phyloP scores from a whole-genome alignment of 2,888 invertebrate genomes.

The Archips crataeganus region DNA sequence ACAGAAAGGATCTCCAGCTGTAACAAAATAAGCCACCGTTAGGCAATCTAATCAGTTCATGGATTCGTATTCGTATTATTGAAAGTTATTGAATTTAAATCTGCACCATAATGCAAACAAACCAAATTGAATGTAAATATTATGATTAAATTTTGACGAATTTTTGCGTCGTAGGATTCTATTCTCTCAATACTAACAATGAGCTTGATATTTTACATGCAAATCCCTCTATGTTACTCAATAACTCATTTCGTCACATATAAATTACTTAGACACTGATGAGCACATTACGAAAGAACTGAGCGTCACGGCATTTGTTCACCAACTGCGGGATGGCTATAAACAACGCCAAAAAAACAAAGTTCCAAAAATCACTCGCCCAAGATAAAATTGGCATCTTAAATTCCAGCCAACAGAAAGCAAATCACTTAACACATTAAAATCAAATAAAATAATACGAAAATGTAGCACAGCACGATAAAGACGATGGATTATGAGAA shows the following conservation, averaged over 20 bases:
- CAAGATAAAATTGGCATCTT: constrained; percentile 63
- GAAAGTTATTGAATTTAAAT: constrained; percentile 10
- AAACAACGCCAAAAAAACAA: constrained; percentile 57
- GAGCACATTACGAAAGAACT: constrained; percentile 62
- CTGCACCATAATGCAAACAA: not conserved
- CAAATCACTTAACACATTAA: constrained; percentile 44
- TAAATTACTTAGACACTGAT: constrained; percentile 66
- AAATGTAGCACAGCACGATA: constrained; percentile 50
- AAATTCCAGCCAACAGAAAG: constrained; percentile 9
- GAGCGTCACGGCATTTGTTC: constrained; percentile 61
- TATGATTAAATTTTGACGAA: constrained; percentile 7
- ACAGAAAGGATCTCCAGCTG: constrained; percentile 95
- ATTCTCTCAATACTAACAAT: not conserved
- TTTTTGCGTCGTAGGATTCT: not conserved
- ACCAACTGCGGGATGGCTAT: constrained; percentile 59
- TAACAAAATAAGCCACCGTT: constrained; percentile 65
- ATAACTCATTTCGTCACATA: constrained; percentile 5
- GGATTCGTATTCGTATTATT: not conserved
- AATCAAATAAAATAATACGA: constrained; percentile 48
- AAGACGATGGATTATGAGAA: constrained; percentile 58
- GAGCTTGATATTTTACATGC: not conserved
- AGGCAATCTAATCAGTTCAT: not conserved
- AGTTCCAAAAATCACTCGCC: constrained; percentile 55
- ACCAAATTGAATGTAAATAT: constrained; percentile 18
- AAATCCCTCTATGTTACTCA: constrained; percentile 16